These are phyloP conservation scores for Crotalus horridus DNA, from an alignment of 2,113 vertebrate species.

Conservation along the genomic window DNA sequence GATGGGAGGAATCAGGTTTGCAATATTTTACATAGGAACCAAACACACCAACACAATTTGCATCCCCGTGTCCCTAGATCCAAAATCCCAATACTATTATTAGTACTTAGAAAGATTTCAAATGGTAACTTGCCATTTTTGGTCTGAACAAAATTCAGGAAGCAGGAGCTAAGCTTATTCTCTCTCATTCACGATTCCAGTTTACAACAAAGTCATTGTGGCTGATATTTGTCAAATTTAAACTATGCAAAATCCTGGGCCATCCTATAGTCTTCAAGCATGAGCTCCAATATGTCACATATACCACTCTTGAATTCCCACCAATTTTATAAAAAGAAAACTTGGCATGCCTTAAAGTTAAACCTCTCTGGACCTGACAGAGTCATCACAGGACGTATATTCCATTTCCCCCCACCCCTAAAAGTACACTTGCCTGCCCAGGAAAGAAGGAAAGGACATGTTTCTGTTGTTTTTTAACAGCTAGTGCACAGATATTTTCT, in stretches of 20 bases:
- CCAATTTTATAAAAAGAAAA: background rate
- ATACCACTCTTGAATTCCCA: background rate
- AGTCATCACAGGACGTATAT: background rate
- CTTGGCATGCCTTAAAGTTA: background rate
- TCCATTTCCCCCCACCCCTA: background rate
- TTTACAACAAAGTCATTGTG: background rate
- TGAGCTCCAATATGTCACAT: background rate
- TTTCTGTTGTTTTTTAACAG: background rate
- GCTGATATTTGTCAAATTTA: background rate
- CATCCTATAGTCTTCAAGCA: background rate
- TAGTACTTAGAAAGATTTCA: background rate
- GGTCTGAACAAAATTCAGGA: background rate
- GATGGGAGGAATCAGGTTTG: background rate
- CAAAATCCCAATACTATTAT: background rate
- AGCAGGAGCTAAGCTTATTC: background rate
- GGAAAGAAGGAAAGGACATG: background rate
- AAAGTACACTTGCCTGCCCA: background rate
- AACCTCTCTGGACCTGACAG: background rate
- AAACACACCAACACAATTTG: background rate
- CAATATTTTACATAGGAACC: background rate
- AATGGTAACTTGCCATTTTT: background rate
- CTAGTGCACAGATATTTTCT: background rate
- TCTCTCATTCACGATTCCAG: background rate
- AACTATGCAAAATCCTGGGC: background rate
- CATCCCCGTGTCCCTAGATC: background rate